Evolutionary conservation across 2,888 invertebrate genomes (phyloP).

Genomic region (Adineta ricciae): DNA sequence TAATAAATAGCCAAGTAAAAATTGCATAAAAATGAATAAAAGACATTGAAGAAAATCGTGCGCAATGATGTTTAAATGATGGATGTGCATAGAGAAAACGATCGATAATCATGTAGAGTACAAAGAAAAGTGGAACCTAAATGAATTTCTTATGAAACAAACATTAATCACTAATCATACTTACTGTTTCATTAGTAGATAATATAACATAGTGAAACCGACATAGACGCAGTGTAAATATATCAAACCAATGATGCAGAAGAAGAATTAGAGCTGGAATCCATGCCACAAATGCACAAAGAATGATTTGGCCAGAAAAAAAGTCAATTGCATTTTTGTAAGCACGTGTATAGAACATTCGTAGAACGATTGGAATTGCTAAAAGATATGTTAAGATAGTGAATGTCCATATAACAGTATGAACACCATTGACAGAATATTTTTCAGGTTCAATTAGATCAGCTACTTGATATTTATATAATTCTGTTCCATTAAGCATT

Average conservation of each 20-base stretch:
- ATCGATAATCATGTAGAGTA: neutral
- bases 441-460: conserved; percentile 3
- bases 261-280: conserved; percentile 20
- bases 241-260: conserved; percentile 3
- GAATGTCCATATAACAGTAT: conserved; percentile 18
- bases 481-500: neutral
- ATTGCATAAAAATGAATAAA: neutral
- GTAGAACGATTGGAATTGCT: neutral
- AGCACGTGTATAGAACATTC: neutral
- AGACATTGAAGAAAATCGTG: neutral
- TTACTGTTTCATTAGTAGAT: conserved; percentile 12
- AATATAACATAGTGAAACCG: conserved; percentile 17
- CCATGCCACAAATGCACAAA: conserved; percentile 10
- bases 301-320: neutral
- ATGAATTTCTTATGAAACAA: no score
- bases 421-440: neutral
- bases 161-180: no score
- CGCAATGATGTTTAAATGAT: neutral
- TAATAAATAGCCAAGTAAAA: neutral
- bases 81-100: conserved; percentile 11
- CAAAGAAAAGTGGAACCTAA: neutral
- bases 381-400: neutral
- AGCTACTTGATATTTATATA: conserved; percentile 12
- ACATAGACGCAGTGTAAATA: neutral
- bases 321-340: neutral